Percentiles rank a stretch among this genome's conserved stretches.
These are phyloP conservation scores for Thelaira solivaga DNA, from an alignment of 2,888 invertebrate genomes.

Conservation along the genomic window DNA sequence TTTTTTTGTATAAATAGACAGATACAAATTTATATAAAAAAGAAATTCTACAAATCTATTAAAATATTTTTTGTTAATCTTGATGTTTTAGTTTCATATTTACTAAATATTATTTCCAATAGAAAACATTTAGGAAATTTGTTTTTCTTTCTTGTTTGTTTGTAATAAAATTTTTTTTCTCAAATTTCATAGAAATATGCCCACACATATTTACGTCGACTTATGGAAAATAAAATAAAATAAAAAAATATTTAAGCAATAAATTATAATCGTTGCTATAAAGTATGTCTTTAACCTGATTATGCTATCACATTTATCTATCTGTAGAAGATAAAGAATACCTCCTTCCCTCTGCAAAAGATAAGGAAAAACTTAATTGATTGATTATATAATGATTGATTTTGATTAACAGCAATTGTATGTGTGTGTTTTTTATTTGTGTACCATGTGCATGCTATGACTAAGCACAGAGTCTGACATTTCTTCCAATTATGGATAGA, in stretches of 20 bases:
- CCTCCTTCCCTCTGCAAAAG: no score
- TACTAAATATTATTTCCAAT: neutral
- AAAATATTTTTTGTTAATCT: neutral
- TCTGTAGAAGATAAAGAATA: neutral
- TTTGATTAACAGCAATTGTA: conserved; percentile 11
- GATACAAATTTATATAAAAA: conserved; percentile 18
- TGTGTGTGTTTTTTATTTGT: no score
- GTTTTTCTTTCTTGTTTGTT: neutral
- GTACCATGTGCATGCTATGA: no score
- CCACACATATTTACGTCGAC: neutral
- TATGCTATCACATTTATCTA: neutral
- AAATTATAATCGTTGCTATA: conserved; percentile 42
- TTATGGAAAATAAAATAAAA: conserved; percentile 29
- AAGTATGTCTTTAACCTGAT: neutral
- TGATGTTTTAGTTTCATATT: neutral
- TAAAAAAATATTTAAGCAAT: conserved; percentile 34
- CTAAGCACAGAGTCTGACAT: no score
- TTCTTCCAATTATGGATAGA: no score
- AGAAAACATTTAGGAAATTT: neutral
- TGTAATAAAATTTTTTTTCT: neutral
- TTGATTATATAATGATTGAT: conserved; percentile 1
- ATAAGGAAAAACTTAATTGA: conserved; percentile 18
- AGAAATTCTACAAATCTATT: conserved; percentile 27
- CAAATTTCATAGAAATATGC: conserved; percentile 22
- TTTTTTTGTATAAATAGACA: conserved; percentile 11